A percentile compares a stretch with the other conserved stretches of the same genome.
These are phyloP conservation scores for Nymphalis c-album DNA, from an alignment of 2,888 invertebrate species.

Conservation along the genomic window DNA sequence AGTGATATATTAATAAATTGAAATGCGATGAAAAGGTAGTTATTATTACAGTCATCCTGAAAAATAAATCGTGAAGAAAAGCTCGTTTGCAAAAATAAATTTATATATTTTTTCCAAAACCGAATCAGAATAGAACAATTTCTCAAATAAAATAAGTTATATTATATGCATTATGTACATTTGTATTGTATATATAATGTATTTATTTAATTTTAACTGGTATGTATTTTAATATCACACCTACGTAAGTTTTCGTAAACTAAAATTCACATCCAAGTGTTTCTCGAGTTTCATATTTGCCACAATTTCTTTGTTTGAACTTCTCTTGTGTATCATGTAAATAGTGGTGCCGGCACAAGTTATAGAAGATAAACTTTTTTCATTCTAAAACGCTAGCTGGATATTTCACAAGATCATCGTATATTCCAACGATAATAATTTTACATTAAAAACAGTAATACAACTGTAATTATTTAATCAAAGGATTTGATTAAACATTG, in stretches of 20 bases:
- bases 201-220: neutral
- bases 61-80: too few relatives aligned
- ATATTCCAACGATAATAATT: neutral
- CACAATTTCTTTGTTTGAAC: constrained; percentile 28
- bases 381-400: constrained; percentile 20
- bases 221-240: neutral
- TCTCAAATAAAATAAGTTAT: too few relatives aligned
- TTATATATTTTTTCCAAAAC: too few relatives aligned
- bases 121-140: neutral
- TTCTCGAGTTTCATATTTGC: constrained; percentile 21
- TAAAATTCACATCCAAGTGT: constrained; percentile 19
- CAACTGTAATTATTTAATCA: too few relatives aligned
- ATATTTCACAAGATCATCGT: constrained; percentile 7
- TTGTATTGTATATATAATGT: too few relatives aligned
- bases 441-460: too few relatives aligned
- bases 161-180: too few relatives aligned
- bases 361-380: constrained; percentile 30
- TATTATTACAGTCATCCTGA: too few relatives aligned
- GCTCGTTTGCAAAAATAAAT: too few relatives aligned
- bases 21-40: neutral
- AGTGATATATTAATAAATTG: too few relatives aligned
- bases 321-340: constrained; percentile 24
- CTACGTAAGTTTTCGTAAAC: neutral
- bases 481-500: too few relatives aligned
- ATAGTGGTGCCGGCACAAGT: constrained; percentile 18